Conservation (phyloP, 2,888 invertebrate genomes). For the Philhelius pedissequus region DNA sequence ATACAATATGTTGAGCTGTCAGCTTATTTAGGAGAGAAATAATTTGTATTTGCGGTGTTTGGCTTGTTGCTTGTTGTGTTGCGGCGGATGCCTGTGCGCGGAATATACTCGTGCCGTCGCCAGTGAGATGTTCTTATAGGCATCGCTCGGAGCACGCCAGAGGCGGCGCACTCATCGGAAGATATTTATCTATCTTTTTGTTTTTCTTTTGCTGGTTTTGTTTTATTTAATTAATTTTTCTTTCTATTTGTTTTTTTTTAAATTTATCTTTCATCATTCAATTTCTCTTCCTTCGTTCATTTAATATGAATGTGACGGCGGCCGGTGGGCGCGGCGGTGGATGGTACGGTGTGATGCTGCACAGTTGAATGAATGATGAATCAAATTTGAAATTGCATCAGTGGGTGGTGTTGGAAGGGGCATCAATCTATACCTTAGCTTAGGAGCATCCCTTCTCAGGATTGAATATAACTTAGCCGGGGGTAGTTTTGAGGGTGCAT, state of each 20-base stretch:
- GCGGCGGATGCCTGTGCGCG: slow-evolving; percentile 47
- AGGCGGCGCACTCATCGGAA: slow-evolving; percentile 29
- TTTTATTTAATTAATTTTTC: slow-evolving; percentile 64
- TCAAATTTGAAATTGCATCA: slow-evolving; percentile 49
- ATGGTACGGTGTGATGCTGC: slow-evolving; percentile 12
- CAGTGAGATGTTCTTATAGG: slow-evolving; percentile 66
- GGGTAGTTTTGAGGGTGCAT: not conserved
- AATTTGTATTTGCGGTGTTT: slow-evolving; percentile 25
- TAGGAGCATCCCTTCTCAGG: slow-evolving; percentile 22
- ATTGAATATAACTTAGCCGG: slow-evolving; percentile 24
- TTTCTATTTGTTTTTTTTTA: slow-evolving; percentile 61
- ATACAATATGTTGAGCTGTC: not conserved
- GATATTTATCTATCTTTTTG: slow-evolving; percentile 10
- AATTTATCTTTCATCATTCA: slow-evolving; percentile 38
- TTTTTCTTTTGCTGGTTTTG: slow-evolving; percentile 30
- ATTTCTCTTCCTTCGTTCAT: not conserved
- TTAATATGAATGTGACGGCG: not conserved
- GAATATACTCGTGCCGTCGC: slow-evolving; percentile 52
- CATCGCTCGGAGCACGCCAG: slow-evolving; percentile 34
- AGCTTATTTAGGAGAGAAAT: slow-evolving; percentile 48
- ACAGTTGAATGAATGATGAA: slow-evolving; percentile 53
- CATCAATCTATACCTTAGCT: not conserved
- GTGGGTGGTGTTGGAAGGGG: not conserved
- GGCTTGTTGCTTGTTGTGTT: slow-evolving; percentile 44
- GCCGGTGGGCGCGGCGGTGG: not conserved